These are phyloP conservation scores for Drosophila diplacantha DNA, from an alignment of 2,888 invertebrate species.

Conservation along the genomic window DNA sequence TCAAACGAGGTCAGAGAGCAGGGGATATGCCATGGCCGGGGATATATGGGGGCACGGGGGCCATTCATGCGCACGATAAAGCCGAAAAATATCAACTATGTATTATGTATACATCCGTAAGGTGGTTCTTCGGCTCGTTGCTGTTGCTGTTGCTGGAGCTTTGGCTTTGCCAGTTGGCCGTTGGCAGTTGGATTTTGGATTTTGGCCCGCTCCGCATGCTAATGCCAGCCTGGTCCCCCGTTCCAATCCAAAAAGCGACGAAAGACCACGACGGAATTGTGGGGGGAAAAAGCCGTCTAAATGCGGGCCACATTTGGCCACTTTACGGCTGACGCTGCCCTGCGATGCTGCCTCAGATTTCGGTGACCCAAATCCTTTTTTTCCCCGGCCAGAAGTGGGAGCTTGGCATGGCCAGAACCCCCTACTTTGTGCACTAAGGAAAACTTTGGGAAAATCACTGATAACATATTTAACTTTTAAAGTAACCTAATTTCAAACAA, in stretches of 20 bases:
- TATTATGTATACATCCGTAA: constrained; percentile 30
- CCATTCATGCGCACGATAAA: constrained; percentile 70
- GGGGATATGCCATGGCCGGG: constrained; percentile 6
- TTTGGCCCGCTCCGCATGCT: constrained; percentile 59
- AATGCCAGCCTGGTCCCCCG: constrained; percentile 35
- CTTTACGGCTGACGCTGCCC: constrained; percentile 49
- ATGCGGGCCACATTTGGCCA: constrained; percentile 68
- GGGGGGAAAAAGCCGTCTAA: constrained; percentile 13
- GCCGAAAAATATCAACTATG: constrained; percentile 58
- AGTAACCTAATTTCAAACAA: neutral
- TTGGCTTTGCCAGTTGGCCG: constrained; percentile 40
- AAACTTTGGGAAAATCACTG: neutral
- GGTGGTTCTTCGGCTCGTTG: constrained; percentile 31
- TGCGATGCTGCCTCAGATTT: constrained; percentile 59
- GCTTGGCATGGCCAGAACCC: constrained; percentile 26
- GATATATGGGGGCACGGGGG: constrained; percentile 12
- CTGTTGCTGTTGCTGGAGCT: constrained; percentile 24
- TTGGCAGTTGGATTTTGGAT: constrained; percentile 49
- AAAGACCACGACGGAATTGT: constrained; percentile 15
- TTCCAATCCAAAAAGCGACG: neutral
- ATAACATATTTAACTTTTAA: neutral
- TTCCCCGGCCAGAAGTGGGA: constrained; percentile 43
- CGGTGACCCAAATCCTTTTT: constrained; percentile 68
- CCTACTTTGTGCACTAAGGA: constrained; percentile 22
- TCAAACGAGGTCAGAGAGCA: constrained; percentile 71